Base-by-base conservation (phyloP, 1,140 invertebrate genomes). In the Calephelis nemesis region DNA sequence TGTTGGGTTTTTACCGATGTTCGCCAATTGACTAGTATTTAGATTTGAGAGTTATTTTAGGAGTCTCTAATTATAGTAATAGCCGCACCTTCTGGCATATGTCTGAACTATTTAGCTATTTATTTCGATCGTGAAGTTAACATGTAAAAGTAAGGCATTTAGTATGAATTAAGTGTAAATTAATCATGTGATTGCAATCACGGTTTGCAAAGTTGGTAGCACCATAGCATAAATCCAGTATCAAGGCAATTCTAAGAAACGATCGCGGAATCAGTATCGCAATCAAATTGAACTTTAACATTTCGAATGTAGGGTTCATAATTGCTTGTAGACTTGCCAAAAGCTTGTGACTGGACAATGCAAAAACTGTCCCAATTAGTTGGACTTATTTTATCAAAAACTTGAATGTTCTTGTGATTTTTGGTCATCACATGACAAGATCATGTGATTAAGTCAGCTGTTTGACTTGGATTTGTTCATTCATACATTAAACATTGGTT, bases 31-130 rank as follows among this genome's bases (percentile, higher is more conserved):
- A 65, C 47, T 70, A 72, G 63, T 71, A 72, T 62, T 30, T 54
- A 65, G 73, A 71, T 74, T 72, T 77, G 67, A 45, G 58, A 68
- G 85, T 87, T 89, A 91, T 91, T 91, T 90, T 90, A 81, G 74
- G 85, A 82, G 72, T 77, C 84, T 66, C 88, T 91, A 91, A 90
- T 81, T 88, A 85, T 91, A 91, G 88, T 81, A 75, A 68, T 79
- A 82, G 82, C 84, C 82, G 82, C 83, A 74, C 84, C 85, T 88
- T 84, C 79, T 70, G 69, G 69, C 77, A 71, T 76, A 77, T 70
- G 72, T 76, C 72, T 67, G 45, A 30, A 30, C 52, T 39, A 58
- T 45, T 15, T 58, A 47, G 40, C 52, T 45, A 67, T 58, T 13
- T 58, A 47, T 54, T 47, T 47, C 45, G 65, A 58, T 45, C 30